Percentiles rank a stretch among this genome's conserved stretches.
Evolutionary conservation across 2,113 vertebrate species (phyloP).

Genomic region (Archilochus colubris): DNA sequence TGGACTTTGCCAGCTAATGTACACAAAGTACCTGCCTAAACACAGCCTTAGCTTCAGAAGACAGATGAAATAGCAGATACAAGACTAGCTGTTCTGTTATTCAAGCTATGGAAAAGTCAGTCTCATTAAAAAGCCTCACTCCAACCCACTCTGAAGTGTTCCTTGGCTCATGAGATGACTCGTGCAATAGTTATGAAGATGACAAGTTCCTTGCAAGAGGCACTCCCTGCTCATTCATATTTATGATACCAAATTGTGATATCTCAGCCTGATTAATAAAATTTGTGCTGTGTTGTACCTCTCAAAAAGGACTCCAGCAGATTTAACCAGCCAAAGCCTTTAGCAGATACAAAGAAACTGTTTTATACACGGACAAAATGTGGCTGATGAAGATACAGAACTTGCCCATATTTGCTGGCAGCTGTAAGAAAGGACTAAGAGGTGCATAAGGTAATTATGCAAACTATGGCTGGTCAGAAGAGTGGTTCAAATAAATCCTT

Average conservation of each 20-base stretch:
- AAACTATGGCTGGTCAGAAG: not conserved
- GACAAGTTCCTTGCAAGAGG: not conserved
- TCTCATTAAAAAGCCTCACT: not conserved
- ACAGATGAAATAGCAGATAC: not conserved
- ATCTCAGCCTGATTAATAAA: not conserved
- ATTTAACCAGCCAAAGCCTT: not conserved
- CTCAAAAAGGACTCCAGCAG: not conserved
- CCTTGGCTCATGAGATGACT: not conserved
- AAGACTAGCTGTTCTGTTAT: not conserved
- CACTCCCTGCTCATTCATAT: conserved; percentile 1
- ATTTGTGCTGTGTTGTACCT: not conserved
- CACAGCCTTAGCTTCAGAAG: not conserved
- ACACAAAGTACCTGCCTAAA: conserved; percentile 4
- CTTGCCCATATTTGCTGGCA: accelerated
- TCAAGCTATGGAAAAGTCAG: not conserved
- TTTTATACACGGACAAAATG: not conserved
- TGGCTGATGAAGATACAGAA: not conserved
- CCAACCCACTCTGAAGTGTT: not conserved
- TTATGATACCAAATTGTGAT: not conserved
- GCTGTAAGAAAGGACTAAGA: not conserved
- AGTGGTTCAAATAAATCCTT: not conserved
- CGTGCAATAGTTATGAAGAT: not conserved
- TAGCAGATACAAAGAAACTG: not conserved
- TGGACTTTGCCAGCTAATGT: conserved; percentile 24
- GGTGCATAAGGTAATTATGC: not conserved